A percentile compares a stretch with the other conserved stretches of the same genome.
phyloP scores from a whole-genome alignment of 2,113 vertebrate species.

The Clupea harengus region DNA sequence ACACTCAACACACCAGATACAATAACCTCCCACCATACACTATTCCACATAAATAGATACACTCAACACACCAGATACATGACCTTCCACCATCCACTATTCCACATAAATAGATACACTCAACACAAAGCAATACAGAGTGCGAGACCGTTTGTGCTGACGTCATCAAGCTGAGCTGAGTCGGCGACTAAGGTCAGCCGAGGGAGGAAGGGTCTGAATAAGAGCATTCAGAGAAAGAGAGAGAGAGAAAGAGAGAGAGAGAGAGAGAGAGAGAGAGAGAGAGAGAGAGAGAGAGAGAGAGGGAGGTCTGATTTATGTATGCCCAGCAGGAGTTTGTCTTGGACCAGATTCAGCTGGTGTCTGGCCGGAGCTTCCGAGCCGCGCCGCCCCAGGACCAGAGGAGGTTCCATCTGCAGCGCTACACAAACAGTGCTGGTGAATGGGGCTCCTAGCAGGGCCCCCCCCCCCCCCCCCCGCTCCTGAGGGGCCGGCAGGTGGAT shows the following conservation, averaged over 20 bases:
- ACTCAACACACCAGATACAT: not conserved
- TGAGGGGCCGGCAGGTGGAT: not conserved
- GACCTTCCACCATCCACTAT: not conserved
- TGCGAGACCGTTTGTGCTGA: not conserved
- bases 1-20: not conserved
- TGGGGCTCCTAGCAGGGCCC: not conserved
- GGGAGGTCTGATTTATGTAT: not conserved
- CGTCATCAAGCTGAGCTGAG: not conserved
- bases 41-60: not conserved
- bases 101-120: not conserved
- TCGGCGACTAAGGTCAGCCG: not conserved
- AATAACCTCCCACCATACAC: too few relatives aligned
- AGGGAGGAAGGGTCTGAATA: not conserved
- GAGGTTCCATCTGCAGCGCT: not conserved
- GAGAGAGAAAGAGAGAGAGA: not conserved
- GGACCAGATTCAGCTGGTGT: not conserved
- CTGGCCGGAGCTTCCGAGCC: not conserved
- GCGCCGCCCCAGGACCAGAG: not conserved
- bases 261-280: not conserved
- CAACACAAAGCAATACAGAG: not conserved
- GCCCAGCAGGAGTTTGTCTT: not conserved
- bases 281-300: conserved; percentile 13
- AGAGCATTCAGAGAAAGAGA: not conserved
- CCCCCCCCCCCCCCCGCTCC: too few relatives aligned
- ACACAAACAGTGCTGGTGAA: not conserved